Base-by-base conservation (phyloP, 2,888 invertebrate genomes). In the Neoscelio sp. region DNA sequence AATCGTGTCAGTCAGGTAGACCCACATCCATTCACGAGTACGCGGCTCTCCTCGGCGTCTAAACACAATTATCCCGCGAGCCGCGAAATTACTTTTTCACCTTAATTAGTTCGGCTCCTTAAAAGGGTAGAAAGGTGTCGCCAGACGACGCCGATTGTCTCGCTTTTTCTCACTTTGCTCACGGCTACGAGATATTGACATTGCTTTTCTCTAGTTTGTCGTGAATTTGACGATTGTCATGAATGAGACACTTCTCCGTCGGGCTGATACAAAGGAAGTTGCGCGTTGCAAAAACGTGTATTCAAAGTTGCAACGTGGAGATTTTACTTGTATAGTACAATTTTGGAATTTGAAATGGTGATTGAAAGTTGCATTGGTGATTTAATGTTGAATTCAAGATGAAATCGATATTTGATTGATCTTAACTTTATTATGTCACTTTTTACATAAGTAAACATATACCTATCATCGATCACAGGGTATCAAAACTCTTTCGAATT, bases 1-100 rank as follows among this genome's bases (percentile, higher is more conserved):
- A 74, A 70, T 50, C 78, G 74, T 74, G 78, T 74, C 78, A 78
- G 68, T 78, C 68, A 20, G 74, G n/a, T 44, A 73, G 56, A 68
- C 67, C 71, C 67, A 73, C 65, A 71, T 77, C 35, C 46, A 58
- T 26, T 48, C 44, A 48, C 12, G 8, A 48, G 12, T n/a, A 6
- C 6, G 23, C 4, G 6, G 2, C 23, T 3, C 6, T 23, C 23
- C 4, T 23, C 23, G 40, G 0, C 17, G 20, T 38, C 26, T 26
- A 13, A n/a, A 52, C 13, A 33, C 56, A 54, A 68, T 78, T 78
- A 73, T 38, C 13, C 40, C 38, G 54, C 30, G 35, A 50, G 73
- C 33, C 44, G 46, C 50, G 46, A 52, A 70, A 58, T 50, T 12
- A 17, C 38, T 62, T 40, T 42, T 65, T 23, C 23, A 30, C 26